Conservation (phyloP, 1,140 invertebrate genomes). For the Bombyx mori region ASM3026992v2 NC_085122.1:9102001-9102500, state of each 20-base stretch:
- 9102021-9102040: slow-evolving; percentile 5
- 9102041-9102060: slow-evolving; percentile 98
- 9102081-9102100: slow-evolving; percentile 99
- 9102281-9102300: too few species aligned
- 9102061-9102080: slow-evolving; percentile 98
- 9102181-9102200: slow-evolving; percentile 99
- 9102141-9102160: slow-evolving; percentile 99
- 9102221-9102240: slow-evolving; percentile 96
- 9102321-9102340: too few species aligned
- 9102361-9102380: too few species aligned
- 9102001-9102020: neutral
- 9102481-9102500: too few species aligned
- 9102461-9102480: too few species aligned
- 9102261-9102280: too few species aligned
- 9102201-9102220: slow-evolving; percentile 97
- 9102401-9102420: too few species aligned
- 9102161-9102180: slow-evolving; percentile 99
- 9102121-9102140: slow-evolving; percentile 99
- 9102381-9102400: too few species aligned
- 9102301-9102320: too few species aligned
- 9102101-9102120: slow-evolving; percentile 99
- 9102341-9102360: too few species aligned
- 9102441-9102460: too few species aligned
- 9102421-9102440: too few species aligned
- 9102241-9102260: neutral